Percentiles rank a stretch among this genome's conserved stretches.
These are phyloP conservation scores for Harpagoxenus sublaevis DNA, from an alignment of 2,888 invertebrate species.

Conservation along the genomic window DNA sequence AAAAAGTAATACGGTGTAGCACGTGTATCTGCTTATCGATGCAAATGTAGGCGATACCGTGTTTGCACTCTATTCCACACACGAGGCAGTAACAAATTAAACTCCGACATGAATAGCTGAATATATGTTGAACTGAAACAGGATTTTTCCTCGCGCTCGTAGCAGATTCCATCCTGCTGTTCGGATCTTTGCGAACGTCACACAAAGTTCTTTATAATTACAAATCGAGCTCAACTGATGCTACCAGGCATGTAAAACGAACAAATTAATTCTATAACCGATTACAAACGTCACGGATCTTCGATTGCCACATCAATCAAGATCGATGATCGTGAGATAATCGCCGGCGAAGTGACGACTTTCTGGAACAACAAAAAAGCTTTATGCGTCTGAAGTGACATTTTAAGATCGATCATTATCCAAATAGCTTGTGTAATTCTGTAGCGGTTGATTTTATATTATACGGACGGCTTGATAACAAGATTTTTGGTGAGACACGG, in stretches of 20 bases:
- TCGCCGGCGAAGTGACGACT: neutral
- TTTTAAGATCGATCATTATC: slow-evolving; percentile 14
- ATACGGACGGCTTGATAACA: neutral
- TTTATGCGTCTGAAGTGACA: neutral
- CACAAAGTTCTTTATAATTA: neutral
- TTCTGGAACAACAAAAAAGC: neutral
- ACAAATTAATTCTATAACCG: neutral
- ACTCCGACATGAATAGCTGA: neutral
- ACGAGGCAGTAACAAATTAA: slow-evolving; percentile 29
- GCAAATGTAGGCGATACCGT: neutral
- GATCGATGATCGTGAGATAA: neutral
- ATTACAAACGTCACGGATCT: neutral
- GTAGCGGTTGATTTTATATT: neutral
- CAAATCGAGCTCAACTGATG: neutral
- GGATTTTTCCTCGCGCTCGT: slow-evolving; percentile 39
- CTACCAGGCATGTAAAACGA: neutral
- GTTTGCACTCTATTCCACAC: slow-evolving; percentile 49
- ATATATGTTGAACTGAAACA: slow-evolving; percentile 26
- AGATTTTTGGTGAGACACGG: neutral
- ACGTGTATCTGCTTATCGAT: slow-evolving; percentile 15
- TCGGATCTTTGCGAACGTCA: neutral
- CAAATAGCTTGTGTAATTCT: slow-evolving; percentile 15
- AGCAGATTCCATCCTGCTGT: neutral
- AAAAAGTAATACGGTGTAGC: neutral
- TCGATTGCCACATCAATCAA: neutral